Conservation (phyloP, 2,797 vertebrate genomes). For the Sciurus carolinensis region DNA sequence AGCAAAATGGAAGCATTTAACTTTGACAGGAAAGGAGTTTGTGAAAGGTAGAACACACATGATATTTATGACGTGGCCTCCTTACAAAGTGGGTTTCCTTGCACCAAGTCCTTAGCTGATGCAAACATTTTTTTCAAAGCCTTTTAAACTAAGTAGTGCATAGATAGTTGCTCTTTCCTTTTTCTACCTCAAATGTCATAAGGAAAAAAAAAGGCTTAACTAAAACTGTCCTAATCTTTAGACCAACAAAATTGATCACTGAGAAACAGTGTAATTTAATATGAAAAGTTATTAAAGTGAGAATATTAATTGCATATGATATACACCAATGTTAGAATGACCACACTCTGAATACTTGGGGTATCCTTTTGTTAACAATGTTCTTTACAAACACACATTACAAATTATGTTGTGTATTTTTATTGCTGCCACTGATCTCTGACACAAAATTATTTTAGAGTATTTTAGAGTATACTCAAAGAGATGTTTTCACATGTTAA, state of each 20-base stretch:
- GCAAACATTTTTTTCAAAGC: constrained; percentile 46
- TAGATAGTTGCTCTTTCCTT: not conserved
- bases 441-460: not conserved
- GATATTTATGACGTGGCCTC: constrained; percentile 76
- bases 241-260: constrained; percentile 1
- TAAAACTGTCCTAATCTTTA: not conserved
- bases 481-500: constrained; percentile 40
- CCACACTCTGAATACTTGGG: not conserved
- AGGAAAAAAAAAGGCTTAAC: constrained; percentile 5
- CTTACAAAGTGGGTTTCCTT: constrained; percentile 80
- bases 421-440: not conserved
- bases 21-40: constrained; percentile 79
- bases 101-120: constrained; percentile 77
- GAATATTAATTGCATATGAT: not conserved
- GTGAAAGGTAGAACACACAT: constrained; percentile 76
- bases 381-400: not conserved
- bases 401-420: not conserved
- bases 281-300: constrained; percentile 18
- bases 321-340: not conserved
- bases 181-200: not conserved
- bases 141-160: constrained; percentile 22
- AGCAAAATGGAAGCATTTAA: constrained; percentile 74
- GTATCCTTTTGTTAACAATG: not conserved
- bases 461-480: not conserved
- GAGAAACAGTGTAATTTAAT: not conserved